Evolutionary conservation across 2,888 invertebrate genomes (phyloP).

Genomic region (Eupithecia subfuscata): DNA sequence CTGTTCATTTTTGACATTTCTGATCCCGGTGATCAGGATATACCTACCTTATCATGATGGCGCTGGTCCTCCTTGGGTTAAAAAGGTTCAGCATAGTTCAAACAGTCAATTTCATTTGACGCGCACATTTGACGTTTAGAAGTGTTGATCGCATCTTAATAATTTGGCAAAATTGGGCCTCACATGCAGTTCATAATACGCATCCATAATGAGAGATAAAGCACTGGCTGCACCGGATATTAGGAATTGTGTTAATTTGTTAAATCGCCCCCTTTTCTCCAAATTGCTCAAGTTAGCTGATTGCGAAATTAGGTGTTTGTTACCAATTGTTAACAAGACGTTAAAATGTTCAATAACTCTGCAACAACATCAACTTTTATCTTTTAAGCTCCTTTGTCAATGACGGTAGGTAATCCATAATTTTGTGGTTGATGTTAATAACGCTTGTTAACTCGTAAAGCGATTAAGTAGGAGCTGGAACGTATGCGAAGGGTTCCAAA

Average conservation of each 20-base stretch:
- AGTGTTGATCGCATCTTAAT: neutral
- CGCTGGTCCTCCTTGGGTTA: neutral
- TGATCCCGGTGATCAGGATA: too few relatives aligned
- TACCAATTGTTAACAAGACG: slow-evolving; percentile 65
- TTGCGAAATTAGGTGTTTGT: slow-evolving; percentile 64
- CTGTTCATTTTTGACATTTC: too few relatives aligned
- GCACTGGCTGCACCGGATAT: slow-evolving; percentile 26
- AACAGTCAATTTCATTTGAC: neutral
- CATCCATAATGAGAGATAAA: slow-evolving; percentile 7
- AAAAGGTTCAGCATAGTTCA: neutral
- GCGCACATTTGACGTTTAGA: neutral
- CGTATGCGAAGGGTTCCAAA: neutral
- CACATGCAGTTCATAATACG: slow-evolving; percentile 5
- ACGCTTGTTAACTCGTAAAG: slow-evolving; percentile 72
- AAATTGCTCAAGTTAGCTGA: slow-evolving; percentile 56
- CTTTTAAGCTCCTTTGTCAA: slow-evolving; percentile 65
- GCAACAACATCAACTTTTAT: neutral
- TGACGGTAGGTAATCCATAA: slow-evolving; percentile 57
- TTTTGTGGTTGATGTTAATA: slow-evolving; percentile 80
- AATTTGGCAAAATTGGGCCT: neutral
- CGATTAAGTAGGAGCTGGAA: neutral
- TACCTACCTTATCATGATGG: neutral
- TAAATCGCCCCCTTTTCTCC: slow-evolving; percentile 50
- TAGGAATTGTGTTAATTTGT: slow-evolving; percentile 52
- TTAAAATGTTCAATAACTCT: slow-evolving; percentile 59